A percentile compares a stretch with the other conserved stretches of the same genome.
These are phyloP conservation scores for Nephrotoma flavescens DNA, from an alignment of 2,888 invertebrate genomes.

Conservation along the genomic window DNA sequence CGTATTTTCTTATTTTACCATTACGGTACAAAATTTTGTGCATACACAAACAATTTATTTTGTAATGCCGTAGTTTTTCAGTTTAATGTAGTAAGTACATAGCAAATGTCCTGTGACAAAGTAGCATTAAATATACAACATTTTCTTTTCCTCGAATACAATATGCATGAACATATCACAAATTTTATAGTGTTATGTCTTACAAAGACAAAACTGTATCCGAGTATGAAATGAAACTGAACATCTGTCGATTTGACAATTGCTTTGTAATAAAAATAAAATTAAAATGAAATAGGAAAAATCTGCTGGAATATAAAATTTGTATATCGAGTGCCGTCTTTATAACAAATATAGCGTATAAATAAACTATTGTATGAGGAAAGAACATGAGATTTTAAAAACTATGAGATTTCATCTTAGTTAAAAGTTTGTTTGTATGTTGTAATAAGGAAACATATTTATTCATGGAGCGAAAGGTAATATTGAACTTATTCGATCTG, in stretches of 20 bases:
- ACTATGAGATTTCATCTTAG: not conserved
- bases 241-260: not conserved
- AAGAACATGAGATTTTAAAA: not conserved
- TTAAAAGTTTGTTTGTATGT: not conserved
- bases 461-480: not conserved
- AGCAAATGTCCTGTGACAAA: not conserved
- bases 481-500: not conserved
- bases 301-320: not conserved
- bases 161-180: not conserved
- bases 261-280: not conserved
- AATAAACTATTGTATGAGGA: not conserved
- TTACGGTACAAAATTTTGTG: not conserved
- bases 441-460: not conserved
- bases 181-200: not conserved
- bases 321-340: not conserved
- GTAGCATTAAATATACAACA: not conserved
- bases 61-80: not conserved
- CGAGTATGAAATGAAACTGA: not conserved
- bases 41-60: not conserved
- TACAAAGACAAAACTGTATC: not conserved
- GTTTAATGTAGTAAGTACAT: not conserved
- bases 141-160: not conserved
- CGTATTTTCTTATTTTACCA: not conserved
- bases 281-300: not conserved
- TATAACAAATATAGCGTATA: not conserved